Base-by-base conservation (phyloP, 2,113 vertebrate species). In the Epinephelus fuscoguttatus region DNA sequence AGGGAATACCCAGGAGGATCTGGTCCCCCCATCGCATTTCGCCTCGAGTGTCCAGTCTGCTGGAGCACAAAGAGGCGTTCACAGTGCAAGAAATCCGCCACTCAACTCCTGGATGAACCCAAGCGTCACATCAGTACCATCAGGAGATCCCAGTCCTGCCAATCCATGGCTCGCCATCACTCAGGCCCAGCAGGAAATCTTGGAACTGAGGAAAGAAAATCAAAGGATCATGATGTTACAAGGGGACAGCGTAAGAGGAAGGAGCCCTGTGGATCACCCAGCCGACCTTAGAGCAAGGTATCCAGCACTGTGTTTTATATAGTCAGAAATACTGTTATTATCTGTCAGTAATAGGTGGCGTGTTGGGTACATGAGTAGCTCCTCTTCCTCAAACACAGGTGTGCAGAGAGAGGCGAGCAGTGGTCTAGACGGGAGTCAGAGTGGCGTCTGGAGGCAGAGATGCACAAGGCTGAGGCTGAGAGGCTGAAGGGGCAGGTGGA, bases 21-120 rank as follows among this genome's bases (percentile, higher is more conserved):
- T 96, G n/a, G 86, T 95, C 37, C 94, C 95, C 0, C 95, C 95
- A 1, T 95, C 95, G 2, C 94, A 95, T 86, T 96, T 96, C 60
- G 62, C 87, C 71, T 77, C 83, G 3, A 89, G 64, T 75, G 33
- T 25, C 33, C 84, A 83, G 47, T 50, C 80, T 79, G 23, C 78
- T 62, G 83, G 27, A 55, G 55, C 68, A n/a, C 76, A 57, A 25
- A 79, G 73, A 66, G 64, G 72, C 8, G 19, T 50, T 59, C 64
- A 86, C 14, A 47, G 52, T 25, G 59, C 69, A 55, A 72, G 21
- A 10, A 59, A 77, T 13, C 45, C 72, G 7, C 40, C 78, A 55
- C 4, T 85, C 9, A 55, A 68, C 23, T 61, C 82, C 42, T 93
- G 89, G 91, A 45, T 77, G 17, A 86, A 81, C 19, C 55, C 67